Conservation (phyloP, 2,113 vertebrate genomes). For the Perca schrenkii region DNA sequence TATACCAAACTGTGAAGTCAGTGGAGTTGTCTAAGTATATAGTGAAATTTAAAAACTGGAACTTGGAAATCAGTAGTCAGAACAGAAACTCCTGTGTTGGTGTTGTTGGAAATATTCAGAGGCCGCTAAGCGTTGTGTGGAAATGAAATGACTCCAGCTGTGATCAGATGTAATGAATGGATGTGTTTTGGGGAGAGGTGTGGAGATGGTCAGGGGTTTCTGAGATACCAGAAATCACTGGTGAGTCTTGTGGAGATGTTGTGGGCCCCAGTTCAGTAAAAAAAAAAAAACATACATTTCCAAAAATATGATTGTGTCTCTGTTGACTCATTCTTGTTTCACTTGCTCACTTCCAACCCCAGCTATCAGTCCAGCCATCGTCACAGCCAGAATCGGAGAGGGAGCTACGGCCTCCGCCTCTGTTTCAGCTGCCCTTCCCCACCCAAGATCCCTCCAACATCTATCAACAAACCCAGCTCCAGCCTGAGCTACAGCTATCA, state of each 20-base stretch:
- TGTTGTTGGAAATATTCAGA: not conserved
- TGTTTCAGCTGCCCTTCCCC: constrained; percentile 25
- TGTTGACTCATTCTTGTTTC: not conserved
- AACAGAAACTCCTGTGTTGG: not conserved
- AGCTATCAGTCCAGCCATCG: constrained; percentile 41
- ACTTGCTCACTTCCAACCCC: constrained; percentile 27
- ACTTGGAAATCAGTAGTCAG: not conserved
- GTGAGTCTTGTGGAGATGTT: not conserved
- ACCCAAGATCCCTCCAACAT: constrained; percentile 14
- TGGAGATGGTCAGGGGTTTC: not conserved
- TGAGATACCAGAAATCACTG: not conserved
- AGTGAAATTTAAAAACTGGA: not conserved
- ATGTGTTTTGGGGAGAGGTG: not conserved
- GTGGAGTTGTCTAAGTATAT: not conserved
- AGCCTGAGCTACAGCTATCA: constrained; percentile 38
- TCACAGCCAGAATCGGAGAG: constrained; percentile 51
- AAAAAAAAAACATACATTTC: no score
- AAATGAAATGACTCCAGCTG: not conserved
- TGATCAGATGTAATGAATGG: not conserved
- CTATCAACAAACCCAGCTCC: constrained; percentile 38
- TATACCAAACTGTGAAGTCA: not conserved
- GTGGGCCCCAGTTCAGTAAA: not conserved
- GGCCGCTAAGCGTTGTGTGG: no score
- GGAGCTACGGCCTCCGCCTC: constrained; percentile 25
- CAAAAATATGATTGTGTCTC: no score